Evolutionary conservation across 2,113 vertebrate genomes (phyloP).

Genomic region (Plecturocebus donacophilus): DNA sequence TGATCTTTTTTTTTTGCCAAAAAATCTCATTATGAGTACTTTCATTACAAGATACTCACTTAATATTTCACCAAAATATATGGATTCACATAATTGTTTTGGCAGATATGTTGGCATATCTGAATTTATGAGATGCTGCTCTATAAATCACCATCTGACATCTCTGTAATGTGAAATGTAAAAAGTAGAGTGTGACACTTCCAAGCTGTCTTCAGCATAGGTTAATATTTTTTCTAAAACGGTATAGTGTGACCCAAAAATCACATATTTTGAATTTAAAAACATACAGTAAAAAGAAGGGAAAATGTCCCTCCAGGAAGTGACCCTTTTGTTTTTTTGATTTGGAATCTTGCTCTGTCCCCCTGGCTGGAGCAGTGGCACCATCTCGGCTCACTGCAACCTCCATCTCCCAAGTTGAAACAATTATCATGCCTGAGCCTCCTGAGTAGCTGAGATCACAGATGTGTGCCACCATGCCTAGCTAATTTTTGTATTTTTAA

Average conservation of each 20-base stretch:
- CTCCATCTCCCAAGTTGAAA: too few species aligned
- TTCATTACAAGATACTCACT: background rate
- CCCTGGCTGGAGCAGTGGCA: too few species aligned
- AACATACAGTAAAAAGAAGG: background rate
- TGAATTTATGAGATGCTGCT: background rate
- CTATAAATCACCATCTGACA: background rate
- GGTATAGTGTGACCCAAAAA: background rate
- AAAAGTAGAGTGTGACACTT: background rate
- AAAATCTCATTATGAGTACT: background rate
- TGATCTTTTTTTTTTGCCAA: background rate
- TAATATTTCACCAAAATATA: conserved; percentile 5
- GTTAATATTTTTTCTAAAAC: background rate
- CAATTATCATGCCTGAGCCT: too few species aligned
- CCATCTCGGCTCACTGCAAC: too few species aligned
- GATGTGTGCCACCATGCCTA: too few species aligned
- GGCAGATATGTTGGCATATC: background rate
- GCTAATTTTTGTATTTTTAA: too few species aligned
- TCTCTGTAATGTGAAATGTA: background rate
- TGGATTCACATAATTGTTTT: background rate
- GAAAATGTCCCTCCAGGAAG: background rate
- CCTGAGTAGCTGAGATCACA: too few species aligned
- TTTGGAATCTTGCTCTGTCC: too few species aligned
- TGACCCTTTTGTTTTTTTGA: too few species aligned
- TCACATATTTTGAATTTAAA: background rate
- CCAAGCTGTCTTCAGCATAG: too few species aligned